Base-by-base conservation (phyloP, 1,140 invertebrate genomes). In the Pseudomyrmex dendroicus region DNA sequence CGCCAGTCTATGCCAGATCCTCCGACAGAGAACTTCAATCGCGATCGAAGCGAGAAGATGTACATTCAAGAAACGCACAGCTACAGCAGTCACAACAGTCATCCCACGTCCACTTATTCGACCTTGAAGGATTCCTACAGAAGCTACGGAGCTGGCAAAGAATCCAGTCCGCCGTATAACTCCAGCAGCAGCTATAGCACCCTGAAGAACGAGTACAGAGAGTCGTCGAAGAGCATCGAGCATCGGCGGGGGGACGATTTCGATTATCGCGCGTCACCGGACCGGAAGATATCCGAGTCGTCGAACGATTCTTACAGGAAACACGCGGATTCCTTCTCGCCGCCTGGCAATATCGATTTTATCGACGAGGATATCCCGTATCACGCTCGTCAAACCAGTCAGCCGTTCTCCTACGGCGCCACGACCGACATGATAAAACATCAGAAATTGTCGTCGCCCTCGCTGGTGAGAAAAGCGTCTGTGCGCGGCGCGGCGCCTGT, bases 331-430 rank as follows among this genome's bases (percentile, higher is more conserved):
- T 92, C 93, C 1, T 94, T 93, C 61, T 93, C 93, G 7, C 92
- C 93, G 1, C 87, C 90, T 2, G 93, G 92, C 0, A 92, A 93
- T 17, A 93, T 94, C 56, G 93, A 94, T 84, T 93, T 90, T 73
- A 95, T 95, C 82, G 95, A 95, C 86, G 95, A 95, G 70, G 95
- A 96, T 89, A 97, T 97, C 88, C 97, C 97, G 44, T 98, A 98
- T 92, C 97, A 98, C 95, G 97, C 97, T 76, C 94, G 97, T 66
- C 95, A 96, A 68, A 96, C 97, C 92, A 97, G 96, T 85, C 95
- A 96, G 83, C 97, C 97, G 20, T 98, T 98, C 93, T 97, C 96
- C 15, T 98, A 98, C 95, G 96, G 96, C 44, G 95, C 95, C 22
- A 95, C 95, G 52, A 95, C 95, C 84, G 95, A 95, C 86, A 95